These are phyloP conservation scores for Irena cyanogastra DNA, from an alignment of 2,113 vertebrate genomes.

Conservation along the genomic window DNA sequence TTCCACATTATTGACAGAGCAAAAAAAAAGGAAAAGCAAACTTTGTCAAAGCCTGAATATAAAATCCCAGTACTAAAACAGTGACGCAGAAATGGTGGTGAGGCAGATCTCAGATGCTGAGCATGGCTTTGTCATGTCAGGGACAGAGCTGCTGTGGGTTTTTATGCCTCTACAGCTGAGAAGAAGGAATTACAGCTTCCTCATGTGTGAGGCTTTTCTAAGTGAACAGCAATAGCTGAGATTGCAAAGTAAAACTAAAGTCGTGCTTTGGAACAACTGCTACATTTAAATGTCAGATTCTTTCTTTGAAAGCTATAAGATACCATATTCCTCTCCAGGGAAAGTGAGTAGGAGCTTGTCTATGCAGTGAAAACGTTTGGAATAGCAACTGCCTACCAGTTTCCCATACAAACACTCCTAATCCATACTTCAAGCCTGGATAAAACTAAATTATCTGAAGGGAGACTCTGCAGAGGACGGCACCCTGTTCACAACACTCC, in stretches of 20 bases:
- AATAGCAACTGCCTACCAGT: not conserved
- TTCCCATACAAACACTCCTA: not conserved
- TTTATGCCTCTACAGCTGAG: not conserved
- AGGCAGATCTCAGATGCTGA: not conserved
- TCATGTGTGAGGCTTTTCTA: not conserved
- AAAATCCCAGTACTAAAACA: not conserved
- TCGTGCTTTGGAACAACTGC: not conserved
- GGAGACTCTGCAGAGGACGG: not conserved
- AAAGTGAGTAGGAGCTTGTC: not conserved
- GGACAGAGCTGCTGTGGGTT: not conserved
- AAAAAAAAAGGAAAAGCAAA: not conserved
- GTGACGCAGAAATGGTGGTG: not conserved
- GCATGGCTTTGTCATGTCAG: not conserved
- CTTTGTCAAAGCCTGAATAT: not conserved
- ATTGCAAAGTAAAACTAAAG: not conserved
- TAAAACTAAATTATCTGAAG: not conserved
- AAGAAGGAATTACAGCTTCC: not conserved
- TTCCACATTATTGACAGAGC: not conserved
- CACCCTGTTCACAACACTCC: not conserved
- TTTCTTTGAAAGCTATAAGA: not conserved
- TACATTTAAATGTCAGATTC: not conserved
- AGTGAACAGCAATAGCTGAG: not conserved
- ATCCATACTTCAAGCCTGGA: not conserved
- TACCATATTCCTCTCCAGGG: not conserved
- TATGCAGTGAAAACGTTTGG: not conserved